phyloP scores from a whole-genome alignment of 2,888 invertebrate genomes.

The Pocota personata region DNA sequence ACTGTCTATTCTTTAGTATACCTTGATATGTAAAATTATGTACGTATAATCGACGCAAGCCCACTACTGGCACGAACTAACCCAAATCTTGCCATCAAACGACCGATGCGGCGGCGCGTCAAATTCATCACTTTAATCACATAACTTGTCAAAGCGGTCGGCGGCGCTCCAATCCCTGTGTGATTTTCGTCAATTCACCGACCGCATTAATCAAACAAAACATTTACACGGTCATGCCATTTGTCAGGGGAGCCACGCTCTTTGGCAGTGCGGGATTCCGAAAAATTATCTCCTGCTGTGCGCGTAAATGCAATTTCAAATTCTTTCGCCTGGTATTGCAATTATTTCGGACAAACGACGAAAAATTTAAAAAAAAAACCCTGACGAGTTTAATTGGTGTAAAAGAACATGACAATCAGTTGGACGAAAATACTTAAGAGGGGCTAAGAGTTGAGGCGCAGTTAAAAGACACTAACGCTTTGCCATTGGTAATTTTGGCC shows the following conservation, averaged over 20 bases:
- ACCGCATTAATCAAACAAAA: conserved; percentile 59
- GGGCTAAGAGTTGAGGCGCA: neutral
- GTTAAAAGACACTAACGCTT: conserved; percentile 34
- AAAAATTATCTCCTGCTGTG: conserved; percentile 61
- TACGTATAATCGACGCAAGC: too few species aligned
- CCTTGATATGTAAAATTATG: too few species aligned
- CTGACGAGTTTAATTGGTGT: conserved; percentile 63
- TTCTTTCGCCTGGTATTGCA: conserved; percentile 62
- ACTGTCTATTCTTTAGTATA: too few species aligned
- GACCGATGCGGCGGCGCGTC: conserved; percentile 17
- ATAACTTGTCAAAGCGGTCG: conserved; percentile 54
- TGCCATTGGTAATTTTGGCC: conserved; percentile 63
- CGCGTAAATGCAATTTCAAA: conserved; percentile 62
- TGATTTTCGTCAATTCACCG: conserved; percentile 67
- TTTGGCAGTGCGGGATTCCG: conserved; percentile 35
- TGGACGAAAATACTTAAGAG: conserved; percentile 32
- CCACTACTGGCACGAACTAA: neutral
- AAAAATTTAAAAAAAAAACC: conserved; percentile 15
- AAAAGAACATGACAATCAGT: conserved; percentile 63
- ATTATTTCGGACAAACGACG: conserved; percentile 61
- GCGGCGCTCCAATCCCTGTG: conserved; percentile 49
- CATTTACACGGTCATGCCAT: conserved; percentile 55
- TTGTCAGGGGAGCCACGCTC: conserved; percentile 20
- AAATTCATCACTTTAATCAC: conserved; percentile 66
- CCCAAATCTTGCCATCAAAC: conserved; percentile 5